Conservation (phyloP, 2,113 vertebrate species). For the Peromyscus polionotus region DNA sequence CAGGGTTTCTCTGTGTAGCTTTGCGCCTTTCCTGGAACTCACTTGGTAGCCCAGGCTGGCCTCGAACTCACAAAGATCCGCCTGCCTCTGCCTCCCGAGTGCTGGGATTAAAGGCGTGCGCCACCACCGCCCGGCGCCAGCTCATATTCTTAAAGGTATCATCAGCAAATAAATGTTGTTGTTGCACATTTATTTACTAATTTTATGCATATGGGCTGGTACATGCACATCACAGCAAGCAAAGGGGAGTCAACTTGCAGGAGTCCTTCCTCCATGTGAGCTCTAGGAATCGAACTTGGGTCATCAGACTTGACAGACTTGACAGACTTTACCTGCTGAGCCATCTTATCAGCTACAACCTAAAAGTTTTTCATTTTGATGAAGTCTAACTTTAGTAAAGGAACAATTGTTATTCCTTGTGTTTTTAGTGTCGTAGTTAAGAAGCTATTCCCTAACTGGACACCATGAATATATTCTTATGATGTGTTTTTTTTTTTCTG, state of each 20-base stretch:
- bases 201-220: neutral
- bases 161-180: neutral
- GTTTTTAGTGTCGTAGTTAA: neutral
- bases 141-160: neutral
- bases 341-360: neutral
- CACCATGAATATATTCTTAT: neutral
- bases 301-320: neutral
- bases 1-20: too few species aligned
- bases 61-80: too few species aligned
- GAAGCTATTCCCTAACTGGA: neutral
- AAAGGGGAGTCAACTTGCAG: too few species aligned
- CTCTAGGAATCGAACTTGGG: rapidly evolving
- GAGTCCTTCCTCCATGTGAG: neutral
- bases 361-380: neutral
- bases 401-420: neutral
- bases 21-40: too few species aligned
- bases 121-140: too few species aligned
- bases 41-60: too few species aligned
- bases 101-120: too few species aligned
- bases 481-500: neutral
- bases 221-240: neutral
- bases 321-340: neutral
- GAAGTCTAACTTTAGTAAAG: neutral
- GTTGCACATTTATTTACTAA: too few species aligned
- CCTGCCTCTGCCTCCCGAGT: too few species aligned